phyloP scores from a whole-genome alignment of 2,113 vertebrate genomes.

The Catharus bicknelli region DNA sequence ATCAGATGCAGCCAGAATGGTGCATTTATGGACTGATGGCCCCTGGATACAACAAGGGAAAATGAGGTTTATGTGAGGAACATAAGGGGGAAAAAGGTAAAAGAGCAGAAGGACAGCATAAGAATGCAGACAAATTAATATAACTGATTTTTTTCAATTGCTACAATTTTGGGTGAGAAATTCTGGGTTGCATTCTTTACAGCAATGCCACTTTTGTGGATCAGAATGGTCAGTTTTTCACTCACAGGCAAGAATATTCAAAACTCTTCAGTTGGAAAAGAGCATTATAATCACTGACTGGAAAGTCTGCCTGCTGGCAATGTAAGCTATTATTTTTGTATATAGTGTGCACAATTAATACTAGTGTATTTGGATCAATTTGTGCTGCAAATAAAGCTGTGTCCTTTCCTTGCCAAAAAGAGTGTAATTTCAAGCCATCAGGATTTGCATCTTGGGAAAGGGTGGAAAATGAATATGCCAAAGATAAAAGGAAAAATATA shows the following conservation, averaged over 20 bases:
- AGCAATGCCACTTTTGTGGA: neutral
- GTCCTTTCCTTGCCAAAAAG: constrained; percentile 29
- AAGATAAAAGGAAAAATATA: constrained; percentile 26
- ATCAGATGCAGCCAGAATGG: neutral
- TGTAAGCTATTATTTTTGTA: constrained; percentile 50
- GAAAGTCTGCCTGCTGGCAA: constrained; percentile 28
- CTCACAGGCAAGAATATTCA: constrained; percentile 16
- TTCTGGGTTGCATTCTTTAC: neutral
- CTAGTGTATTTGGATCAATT: constrained; percentile 42
- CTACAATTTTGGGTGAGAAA: neutral
- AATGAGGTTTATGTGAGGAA: neutral
- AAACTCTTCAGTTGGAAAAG: neutral
- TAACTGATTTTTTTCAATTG: neutral
- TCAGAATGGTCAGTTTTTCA: constrained; percentile 20
- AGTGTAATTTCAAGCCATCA: neutral
- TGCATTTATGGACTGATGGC: neutral
- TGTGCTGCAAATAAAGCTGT: constrained; percentile 44
- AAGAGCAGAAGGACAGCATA: neutral
- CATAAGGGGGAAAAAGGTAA: neutral
- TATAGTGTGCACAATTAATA: constrained; percentile 47
- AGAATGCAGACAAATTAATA: neutral
- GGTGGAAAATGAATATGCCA: constrained; percentile 11
- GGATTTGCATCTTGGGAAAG: constrained; percentile 4
- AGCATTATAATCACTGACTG: neutral
- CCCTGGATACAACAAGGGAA: neutral